phyloP scores from a whole-genome alignment of 1,140 invertebrate species.

The Mizuhopecten yessoensis region DNA sequence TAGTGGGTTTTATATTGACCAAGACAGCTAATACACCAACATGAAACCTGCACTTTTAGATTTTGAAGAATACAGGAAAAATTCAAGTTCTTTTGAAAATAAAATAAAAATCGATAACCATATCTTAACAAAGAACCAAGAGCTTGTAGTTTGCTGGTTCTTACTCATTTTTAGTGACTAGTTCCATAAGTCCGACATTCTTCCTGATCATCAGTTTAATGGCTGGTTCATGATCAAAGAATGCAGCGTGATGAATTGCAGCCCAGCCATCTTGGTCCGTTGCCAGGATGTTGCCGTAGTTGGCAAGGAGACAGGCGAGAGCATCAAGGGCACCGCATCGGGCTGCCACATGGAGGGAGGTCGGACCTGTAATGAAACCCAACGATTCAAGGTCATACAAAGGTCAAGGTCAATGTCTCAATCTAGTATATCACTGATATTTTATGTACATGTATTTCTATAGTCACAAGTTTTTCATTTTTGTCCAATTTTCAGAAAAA shows the following conservation, averaged over 20 bases:
- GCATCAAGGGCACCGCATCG: conserved; percentile 81
- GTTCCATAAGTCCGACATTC: conserved; percentile 78
- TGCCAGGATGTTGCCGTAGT: conserved; percentile 80
- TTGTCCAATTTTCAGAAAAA: no score
- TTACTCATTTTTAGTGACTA: conserved; percentile 81
- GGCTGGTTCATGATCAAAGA: conserved; percentile 81
- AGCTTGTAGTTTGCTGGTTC: no score
- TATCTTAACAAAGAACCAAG: no score
- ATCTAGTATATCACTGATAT: neutral
- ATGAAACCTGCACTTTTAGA: no score
- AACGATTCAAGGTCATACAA: neutral
- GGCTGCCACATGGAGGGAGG: conserved; percentile 81
- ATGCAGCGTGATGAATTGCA: conserved; percentile 83
- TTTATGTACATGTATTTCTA: neutral
- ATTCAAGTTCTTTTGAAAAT: no score
- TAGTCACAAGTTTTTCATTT: neutral
- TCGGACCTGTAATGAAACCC: conserved; percentile 80
- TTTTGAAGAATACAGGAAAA: no score
- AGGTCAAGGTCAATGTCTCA: no score
- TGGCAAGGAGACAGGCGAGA: conserved; percentile 79
- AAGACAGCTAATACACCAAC: no score
- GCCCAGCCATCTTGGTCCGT: conserved; percentile 83
- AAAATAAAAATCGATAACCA: no score
- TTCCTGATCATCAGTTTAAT: conserved; percentile 79
- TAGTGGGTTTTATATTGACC: no score